Base-by-base conservation (phyloP, 2,113 vertebrate genomes). In the Hyla sarda region DNA sequence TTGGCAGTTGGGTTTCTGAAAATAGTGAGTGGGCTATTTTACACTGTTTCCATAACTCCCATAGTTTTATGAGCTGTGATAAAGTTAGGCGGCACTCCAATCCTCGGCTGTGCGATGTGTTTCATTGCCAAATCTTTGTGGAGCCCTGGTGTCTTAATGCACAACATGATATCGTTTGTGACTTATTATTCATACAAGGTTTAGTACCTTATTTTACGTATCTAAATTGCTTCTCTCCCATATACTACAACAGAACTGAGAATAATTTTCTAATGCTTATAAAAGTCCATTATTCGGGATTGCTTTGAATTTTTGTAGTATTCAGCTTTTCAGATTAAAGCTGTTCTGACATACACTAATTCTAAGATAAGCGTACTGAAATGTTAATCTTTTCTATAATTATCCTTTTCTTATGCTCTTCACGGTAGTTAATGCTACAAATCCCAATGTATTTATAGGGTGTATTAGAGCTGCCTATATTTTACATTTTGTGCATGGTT, bases 291-390 rank as follows among this genome's bases (percentile, higher is more conserved):
- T 85, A 77, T 85, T 78, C 21, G 16, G 62, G 52, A 79, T 85
- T 71, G 60, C 74, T 85, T 85, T 85, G 75, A 85, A 71, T 85
- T 85, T 83, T 85, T 85, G 23, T 50, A 79, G 60, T 79, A 85
- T 85, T 79, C 84, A 85, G 84, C 84, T 85, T 85, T 79, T 69
- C 45, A 85, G 84, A 85, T 78, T 85, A 85, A 60, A 71, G 56
- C 82, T 84, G 84, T 56, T 85, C 75, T 79, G 54, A 30, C 7
- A 82, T 30, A 2, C 87, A 81, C 30, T 41, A 82, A 81, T 87
- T 87, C 78, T 65, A 9, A 85, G 30, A 77, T 54, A 89, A 87
- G 34, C 69, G 16, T 54, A 34, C 11, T 72, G 52, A 82, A 89
- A 67, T 87, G 23, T 89, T 82, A 83, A 77, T 74, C 77, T 82